Evolutionary conservation across 1,140 invertebrate genomes (phyloP).

Genomic region (Paraescarpia echinospica): DNA sequence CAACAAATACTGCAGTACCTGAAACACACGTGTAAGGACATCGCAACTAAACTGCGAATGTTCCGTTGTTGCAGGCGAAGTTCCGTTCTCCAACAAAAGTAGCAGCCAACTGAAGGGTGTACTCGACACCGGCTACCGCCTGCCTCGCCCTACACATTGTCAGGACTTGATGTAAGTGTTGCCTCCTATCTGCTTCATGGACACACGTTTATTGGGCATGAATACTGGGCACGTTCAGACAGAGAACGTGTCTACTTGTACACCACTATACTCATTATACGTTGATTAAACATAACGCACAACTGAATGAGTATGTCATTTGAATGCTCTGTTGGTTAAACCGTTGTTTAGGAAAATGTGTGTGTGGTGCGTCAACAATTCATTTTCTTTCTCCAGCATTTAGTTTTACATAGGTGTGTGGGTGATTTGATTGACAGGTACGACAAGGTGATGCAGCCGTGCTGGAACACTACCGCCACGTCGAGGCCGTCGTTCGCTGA

Average conservation of each 20-base stretch:
- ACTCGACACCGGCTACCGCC: background rate
- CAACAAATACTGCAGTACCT: no score
- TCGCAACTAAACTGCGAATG: background rate
- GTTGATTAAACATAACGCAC: no score
- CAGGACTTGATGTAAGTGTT: background rate
- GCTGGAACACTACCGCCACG: background rate
- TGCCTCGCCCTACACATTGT: slow-evolving; percentile 7
- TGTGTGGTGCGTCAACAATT: no score
- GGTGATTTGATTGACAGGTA: background rate
- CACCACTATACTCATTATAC: no score
- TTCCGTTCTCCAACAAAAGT: background rate
- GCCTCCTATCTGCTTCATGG: background rate
- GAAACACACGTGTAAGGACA: no score
- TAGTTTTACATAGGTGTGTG: no score
- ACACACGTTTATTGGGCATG: background rate
- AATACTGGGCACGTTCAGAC: no score
- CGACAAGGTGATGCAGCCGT: background rate
- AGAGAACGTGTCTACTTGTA: no score
- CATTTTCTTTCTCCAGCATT: no score
- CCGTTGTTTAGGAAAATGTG: no score
- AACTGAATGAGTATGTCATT: no score
- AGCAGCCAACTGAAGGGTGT: background rate
- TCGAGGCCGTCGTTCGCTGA: background rate
- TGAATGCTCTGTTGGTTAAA: no score
- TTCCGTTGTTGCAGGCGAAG: slow-evolving; percentile 1